phyloP scores from a whole-genome alignment of 2,797 vertebrate species.

The Stomatorhinus walkeri region DNA sequence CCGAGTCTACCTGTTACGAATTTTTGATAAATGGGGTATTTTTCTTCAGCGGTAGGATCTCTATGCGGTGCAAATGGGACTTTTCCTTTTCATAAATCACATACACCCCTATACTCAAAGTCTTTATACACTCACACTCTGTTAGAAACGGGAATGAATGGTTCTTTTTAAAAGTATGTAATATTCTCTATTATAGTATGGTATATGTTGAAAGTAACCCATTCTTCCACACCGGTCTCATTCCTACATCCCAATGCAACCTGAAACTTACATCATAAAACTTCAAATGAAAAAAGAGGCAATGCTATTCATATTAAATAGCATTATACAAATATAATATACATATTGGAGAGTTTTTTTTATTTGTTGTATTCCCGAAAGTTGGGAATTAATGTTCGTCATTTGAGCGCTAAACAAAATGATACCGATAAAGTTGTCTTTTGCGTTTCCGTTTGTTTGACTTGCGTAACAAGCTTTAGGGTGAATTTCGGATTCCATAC shows the following conservation, averaged over 20 bases:
- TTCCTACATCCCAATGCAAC: neutral
- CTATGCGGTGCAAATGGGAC: neutral
- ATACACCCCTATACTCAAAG: neutral
- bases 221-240: neutral
- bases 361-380: neutral
- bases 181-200: neutral
- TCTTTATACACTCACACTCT: neutral
- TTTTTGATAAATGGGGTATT: neutral
- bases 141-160: neutral
- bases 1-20: neutral
- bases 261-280: neutral
- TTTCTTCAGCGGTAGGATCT: neutral
- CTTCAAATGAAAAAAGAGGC: neutral
- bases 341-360: neutral
- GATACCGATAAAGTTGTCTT: neutral
- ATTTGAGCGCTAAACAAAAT: neutral
- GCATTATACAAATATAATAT: neutral
- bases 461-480: neutral
- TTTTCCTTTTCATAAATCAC: neutral
- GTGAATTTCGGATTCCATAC: neutral
- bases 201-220: neutral
- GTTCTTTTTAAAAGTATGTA: neutral
- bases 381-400: neutral
- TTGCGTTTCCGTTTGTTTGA: neutral
- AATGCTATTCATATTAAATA: neutral